Percentiles rank a stretch among this genome's conserved stretches.
phyloP scores from a whole-genome alignment of 1,140 invertebrate genomes.

The Ephestia elutella region DNA sequence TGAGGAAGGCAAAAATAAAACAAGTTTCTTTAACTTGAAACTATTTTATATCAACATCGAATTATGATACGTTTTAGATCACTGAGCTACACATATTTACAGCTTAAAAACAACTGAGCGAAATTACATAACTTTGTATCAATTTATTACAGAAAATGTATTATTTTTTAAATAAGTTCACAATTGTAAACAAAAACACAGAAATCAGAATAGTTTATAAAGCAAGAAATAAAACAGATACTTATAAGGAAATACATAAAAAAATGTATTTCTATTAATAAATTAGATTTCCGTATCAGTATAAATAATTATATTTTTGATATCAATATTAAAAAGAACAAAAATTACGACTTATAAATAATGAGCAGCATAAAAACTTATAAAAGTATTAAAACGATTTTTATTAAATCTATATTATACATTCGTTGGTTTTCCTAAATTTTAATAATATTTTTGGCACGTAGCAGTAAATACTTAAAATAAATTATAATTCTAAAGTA shows the following conservation, averaged over 20 bases:
- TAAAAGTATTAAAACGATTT: too few relatives aligned
- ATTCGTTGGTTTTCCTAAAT: not conserved
- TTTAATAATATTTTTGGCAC: conserved; percentile 15
- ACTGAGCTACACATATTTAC: conserved; percentile 48
- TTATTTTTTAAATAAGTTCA: too few relatives aligned
- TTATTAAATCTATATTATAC: not conserved
- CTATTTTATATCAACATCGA: conserved; percentile 71
- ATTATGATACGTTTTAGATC: conserved; percentile 34
- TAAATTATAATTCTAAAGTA: conserved; percentile 1
- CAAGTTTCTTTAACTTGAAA: conserved; percentile 53
- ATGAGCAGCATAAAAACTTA: too few relatives aligned
- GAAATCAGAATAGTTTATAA: too few relatives aligned
- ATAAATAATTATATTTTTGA: too few relatives aligned
- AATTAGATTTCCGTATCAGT: too few relatives aligned
- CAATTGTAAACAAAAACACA: too few relatives aligned
- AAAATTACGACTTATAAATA: too few relatives aligned
- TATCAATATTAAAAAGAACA: too few relatives aligned
- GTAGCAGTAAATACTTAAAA: not conserved
- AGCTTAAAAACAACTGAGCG: conserved; percentile 28
- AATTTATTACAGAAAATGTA: not conserved
- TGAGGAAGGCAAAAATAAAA: conserved; percentile 33
- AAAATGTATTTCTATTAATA: too few relatives aligned
- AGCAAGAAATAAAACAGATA: too few relatives aligned
- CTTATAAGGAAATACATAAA: too few relatives aligned
- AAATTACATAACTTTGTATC: not conserved